These are phyloP conservation scores for Orchestia grillus DNA, from an alignment of 1,140 invertebrate species.

Conservation along the genomic window DNA sequence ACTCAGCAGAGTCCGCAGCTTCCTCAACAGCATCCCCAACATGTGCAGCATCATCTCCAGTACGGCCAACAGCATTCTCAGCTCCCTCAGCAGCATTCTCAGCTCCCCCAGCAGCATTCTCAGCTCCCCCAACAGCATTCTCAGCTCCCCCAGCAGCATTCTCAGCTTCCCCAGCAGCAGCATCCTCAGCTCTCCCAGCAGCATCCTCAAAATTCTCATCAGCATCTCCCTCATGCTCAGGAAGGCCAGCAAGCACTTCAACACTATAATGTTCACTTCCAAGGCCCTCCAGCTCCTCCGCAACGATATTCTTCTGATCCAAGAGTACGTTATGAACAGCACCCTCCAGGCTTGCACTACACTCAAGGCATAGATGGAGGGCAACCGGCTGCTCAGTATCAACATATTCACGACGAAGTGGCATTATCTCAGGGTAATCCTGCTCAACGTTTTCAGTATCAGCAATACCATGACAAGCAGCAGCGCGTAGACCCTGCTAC, in stretches of 20 bases:
- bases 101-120: neutral
- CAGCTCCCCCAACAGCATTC: neutral
- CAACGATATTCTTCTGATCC: neutral
- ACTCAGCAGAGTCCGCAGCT: neutral
- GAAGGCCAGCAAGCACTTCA: neutral
- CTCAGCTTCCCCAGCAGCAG: neutral
- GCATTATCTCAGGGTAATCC: neutral
- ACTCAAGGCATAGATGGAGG: neutral
- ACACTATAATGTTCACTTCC: neutral
- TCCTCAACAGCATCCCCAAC: neutral
- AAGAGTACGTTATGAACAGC: neutral
- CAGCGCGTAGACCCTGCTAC: neutral
- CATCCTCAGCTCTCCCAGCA: neutral
- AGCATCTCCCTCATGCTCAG: neutral
- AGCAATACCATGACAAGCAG: neutral
- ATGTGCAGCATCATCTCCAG: neutral
- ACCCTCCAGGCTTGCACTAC: neutral
- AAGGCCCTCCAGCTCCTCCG: conserved; percentile 29
- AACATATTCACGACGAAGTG: neutral
- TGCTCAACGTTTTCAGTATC: neutral
- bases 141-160: neutral
- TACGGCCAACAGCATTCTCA: neutral
- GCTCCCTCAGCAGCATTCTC: neutral
- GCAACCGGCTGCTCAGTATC: neutral
- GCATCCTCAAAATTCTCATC: neutral